Conservation (phyloP, 2,113 vertebrate genomes). For the Galbula dea region DNA sequence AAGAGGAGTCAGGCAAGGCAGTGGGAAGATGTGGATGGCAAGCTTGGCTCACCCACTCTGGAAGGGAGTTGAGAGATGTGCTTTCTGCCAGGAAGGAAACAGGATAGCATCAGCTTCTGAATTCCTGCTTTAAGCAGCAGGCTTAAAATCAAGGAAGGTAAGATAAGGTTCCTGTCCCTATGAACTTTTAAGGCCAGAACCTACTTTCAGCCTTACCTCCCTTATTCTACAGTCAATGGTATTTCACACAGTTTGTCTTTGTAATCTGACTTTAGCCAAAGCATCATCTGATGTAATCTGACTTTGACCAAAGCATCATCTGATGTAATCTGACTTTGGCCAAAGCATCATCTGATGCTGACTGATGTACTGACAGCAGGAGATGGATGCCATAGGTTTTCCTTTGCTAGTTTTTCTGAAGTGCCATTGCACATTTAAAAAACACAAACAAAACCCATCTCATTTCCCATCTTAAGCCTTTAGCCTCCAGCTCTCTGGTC, state of each 20-base stretch:
- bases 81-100: neutral
- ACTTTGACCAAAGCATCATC: neutral
- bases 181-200: neutral
- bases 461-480: neutral
- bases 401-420: neutral
- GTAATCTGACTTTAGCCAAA: neutral
- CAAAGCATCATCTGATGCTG: neutral
- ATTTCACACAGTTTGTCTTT: neutral
- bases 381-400: neutral
- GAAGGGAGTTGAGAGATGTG: neutral
- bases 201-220: neutral
- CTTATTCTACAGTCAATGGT: neutral
- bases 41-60: neutral
- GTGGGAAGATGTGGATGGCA: accelerated
- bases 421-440: no score
- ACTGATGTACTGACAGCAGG: neutral
- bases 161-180: neutral
- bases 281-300: neutral
- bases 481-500: neutral
- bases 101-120: neutral
- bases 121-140: neutral
- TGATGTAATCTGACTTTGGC: neutral
- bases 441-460: neutral
- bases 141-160: neutral
- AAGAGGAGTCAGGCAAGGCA: neutral